Conservation (phyloP, 1,140 invertebrate species). For the Aphelenchoides fujianensis region DNA sequence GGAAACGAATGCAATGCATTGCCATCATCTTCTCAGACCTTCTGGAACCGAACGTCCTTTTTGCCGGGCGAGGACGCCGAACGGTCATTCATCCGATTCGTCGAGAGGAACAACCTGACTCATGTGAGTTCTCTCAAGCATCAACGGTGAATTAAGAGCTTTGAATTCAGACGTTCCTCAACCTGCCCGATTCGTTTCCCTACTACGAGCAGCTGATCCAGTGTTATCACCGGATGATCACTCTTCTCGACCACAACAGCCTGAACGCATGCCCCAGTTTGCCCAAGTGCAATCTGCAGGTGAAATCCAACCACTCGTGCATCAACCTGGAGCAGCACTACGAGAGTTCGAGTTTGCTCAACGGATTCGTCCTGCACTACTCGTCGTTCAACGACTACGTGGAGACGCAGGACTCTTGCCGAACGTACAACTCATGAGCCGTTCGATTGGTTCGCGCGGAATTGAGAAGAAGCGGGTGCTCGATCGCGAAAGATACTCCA, state of each 20-base stretch:
- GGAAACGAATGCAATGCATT: background rate
- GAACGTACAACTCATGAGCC: conserved; percentile 5
- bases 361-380: conserved; percentile 24
- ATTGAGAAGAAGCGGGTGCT: too few relatives aligned
- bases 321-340: conserved; percentile 29
- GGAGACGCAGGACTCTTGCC: background rate
- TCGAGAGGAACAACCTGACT: conserved; percentile 25
- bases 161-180: conserved; percentile 25
- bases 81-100: conserved; percentile 10
- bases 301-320: conserved; percentile 22
- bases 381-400: background rate
- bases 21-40: conserved; percentile 16
- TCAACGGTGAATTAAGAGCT: too few relatives aligned
- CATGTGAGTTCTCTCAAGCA: conserved; percentile 27
- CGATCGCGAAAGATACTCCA: too few relatives aligned
- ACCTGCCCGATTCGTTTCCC: conserved; percentile 15
- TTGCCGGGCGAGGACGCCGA: conserved; percentile 12
- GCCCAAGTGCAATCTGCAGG: conserved; percentile 22
- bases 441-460: too few relatives aligned
- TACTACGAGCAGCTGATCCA: conserved; percentile 19
- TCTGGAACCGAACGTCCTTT: conserved; percentile 23
- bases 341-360: conserved; percentile 16
- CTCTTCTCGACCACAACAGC: conserved; percentile 24
- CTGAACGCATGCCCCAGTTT: conserved; percentile 26
- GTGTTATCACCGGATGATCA: conserved; percentile 4